Base-by-base conservation (phyloP, 2,113 vertebrate genomes). In the Lagopus leucura region DNA sequence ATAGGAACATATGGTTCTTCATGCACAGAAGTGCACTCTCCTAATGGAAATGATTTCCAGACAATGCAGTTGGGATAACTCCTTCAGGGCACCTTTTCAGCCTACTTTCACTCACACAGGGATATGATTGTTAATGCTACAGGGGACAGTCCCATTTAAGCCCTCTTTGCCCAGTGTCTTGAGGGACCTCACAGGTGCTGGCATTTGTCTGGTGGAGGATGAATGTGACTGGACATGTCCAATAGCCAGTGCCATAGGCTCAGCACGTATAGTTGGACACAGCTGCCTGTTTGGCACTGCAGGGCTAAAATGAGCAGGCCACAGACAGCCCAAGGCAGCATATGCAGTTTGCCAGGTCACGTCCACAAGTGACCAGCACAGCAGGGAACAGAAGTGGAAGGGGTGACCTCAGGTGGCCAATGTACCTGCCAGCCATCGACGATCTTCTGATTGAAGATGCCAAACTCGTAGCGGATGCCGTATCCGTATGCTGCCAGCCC, bases 371-470 rank as follows among this genome's bases (percentile, higher is more conserved):
- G 4, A 38, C 36, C 79, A 27, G 18, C 1, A 0, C 40, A 73
- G 54, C 30, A 61, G 1, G 30, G 54, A 80, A 55, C 3, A 63
- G 28, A 78, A 36, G 40, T n/a, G 71, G 30, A 43, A 86, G 61
- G 19, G 11, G 17, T 22, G 25, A 71, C 20, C 7, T 8, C 32
- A 63, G 50, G 13, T 66, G 80, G 42, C 22, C 38, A 32, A 89
- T 8, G 48, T 95, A 99, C 98, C 98, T 99, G 98, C 98, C 98
- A 99, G 85, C 98, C 98, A 0, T 98, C 95, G 0, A 97, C 82
- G 74, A 99, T 98, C 97, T 97, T 99, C 97, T 99, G 98, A 84
- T 99, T 99, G 96, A 99, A 99, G 96, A 99, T 99, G 27, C 98
- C 98, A n/a, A 99, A 99, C 84, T 99, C 98, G 4, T 99, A 99